Evolutionary conservation across 2,888 invertebrate species (phyloP).

Genomic region (Pomacea canaliculata): DNA sequence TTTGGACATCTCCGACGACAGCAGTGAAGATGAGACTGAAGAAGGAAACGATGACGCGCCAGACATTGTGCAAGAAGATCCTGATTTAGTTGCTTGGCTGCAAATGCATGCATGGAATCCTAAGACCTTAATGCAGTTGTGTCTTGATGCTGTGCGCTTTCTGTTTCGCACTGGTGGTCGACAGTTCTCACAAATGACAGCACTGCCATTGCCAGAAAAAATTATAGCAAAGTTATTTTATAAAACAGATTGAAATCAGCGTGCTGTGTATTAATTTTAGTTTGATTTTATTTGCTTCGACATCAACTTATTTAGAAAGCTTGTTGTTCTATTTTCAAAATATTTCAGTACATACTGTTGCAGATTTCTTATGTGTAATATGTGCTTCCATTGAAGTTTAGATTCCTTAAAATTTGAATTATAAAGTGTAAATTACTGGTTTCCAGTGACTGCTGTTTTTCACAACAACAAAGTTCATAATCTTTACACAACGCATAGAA

Average conservation of each 20-base stretch:
- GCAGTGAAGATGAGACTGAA: background rate
- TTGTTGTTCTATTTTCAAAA: too few relatives aligned
- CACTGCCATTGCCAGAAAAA: slow-evolving; percentile 20
- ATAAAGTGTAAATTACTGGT: too few relatives aligned
- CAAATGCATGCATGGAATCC: slow-evolving; percentile 7
- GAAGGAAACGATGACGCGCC: background rate
- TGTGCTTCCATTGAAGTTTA: too few relatives aligned
- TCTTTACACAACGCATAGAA: too few relatives aligned
- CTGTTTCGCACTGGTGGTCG: slow-evolving; percentile 7
- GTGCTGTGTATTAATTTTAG: too few relatives aligned
- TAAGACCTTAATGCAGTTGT: slow-evolving; percentile 4
- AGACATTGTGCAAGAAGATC: background rate
- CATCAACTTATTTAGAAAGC: too few relatives aligned
- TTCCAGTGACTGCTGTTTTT: too few relatives aligned
- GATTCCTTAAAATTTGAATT: too few relatives aligned
- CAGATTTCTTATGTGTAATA: too few relatives aligned
- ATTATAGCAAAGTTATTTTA: slow-evolving; percentile 16
- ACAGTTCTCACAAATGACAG: slow-evolving; percentile 13
- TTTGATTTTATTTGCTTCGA: too few relatives aligned
- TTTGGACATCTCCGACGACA: background rate
- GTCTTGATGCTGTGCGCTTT: slow-evolving; percentile 17
- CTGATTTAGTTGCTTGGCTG: slow-evolving; percentile 4
- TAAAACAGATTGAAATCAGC: background rate
- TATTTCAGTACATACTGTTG: too few relatives aligned
- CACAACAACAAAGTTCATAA: too few relatives aligned